Base-by-base conservation (phyloP, 23 tunicate genomes). In the Ciona savignyi region DNA sequence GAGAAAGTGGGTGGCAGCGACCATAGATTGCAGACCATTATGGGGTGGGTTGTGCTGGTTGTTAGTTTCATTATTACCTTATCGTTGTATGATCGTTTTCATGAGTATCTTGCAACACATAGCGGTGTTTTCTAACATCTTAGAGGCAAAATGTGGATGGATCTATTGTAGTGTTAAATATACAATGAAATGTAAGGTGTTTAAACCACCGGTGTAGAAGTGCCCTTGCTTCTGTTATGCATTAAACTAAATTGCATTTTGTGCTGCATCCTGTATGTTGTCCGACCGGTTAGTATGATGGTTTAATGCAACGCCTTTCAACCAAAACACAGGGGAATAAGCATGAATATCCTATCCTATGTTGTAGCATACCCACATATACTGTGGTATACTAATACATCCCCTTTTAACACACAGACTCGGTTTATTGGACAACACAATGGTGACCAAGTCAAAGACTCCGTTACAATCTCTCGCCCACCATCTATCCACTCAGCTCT, bases 381-480 rank as follows among this genome's bases (percentile, higher is more conserved):
- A n/a, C n/a, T n/a, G n/a, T n/a, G n/a, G 20, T 62, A 60, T 73
- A 29, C 20, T 42, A 60, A 60, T 20, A 66, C 26, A 66, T 22
- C 26, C 24, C 24, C 19, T 66, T 66, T 22, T 24, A 23, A 66
- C 24, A 0, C 33, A 33, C 67, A 87, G 97, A 20, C 80, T 90
- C 35, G 97, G 92, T 4, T 29, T 92, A 22, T 25, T 85, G 77
- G 65, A 83, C 29, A 81, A 87, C 32, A 66, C 60, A 21, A 71
- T 80, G 0, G 84, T 93, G 1, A 56, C 68, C 1, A 71, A 68
- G 30, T 51, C 70, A 11, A 60, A 51, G 21, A 33, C 74, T 2
- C 84, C 99, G 51, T 65, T 88, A 75, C 24, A 66, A 28, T 85
- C 99, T 0, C 78, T 94, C 3, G 99, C 94, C 28, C 32, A 70